These are phyloP conservation scores for Cotesia vestalis DNA, from an alignment of 1,140 invertebrate genomes.

Conservation along the genomic window DNA sequence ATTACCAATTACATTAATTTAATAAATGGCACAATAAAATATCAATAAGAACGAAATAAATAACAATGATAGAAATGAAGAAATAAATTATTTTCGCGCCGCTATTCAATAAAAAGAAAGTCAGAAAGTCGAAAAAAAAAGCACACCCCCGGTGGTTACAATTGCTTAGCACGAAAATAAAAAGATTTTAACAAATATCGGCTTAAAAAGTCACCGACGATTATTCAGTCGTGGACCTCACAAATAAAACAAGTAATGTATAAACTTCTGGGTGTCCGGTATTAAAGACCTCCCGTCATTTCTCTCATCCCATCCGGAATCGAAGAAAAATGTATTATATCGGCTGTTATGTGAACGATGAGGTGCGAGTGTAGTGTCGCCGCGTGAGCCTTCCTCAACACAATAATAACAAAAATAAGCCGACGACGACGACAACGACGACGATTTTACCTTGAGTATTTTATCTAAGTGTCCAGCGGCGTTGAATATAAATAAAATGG, in stretches of 20 bases:
- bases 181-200: background rate
- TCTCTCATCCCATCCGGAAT: constrained; percentile 24
- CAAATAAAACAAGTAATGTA: background rate
- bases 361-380: background rate
- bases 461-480: no score
- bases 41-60: constrained; percentile 1
- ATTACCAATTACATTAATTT: constrained; percentile 18
- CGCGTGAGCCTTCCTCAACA: constrained; percentile 34
- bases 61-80: no score
- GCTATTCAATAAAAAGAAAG: no score
- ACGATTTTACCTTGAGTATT: no score
- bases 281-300: background rate
- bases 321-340: constrained; percentile 30
- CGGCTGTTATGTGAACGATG: constrained; percentile 19
- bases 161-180: background rate
- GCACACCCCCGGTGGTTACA: no score
- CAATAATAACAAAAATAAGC: constrained; percentile 17
- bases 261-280: constrained; percentile 32
- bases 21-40: constrained; percentile 31
- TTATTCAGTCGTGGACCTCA: constrained; percentile 22
- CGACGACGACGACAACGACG: no score
- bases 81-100: no score
- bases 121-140: no score
- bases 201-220: constrained; percentile 17
- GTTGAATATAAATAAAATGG: no score